phyloP scores from a whole-genome alignment of 1,140 invertebrate genomes.

The Drosophila parabipectinata region DNA sequence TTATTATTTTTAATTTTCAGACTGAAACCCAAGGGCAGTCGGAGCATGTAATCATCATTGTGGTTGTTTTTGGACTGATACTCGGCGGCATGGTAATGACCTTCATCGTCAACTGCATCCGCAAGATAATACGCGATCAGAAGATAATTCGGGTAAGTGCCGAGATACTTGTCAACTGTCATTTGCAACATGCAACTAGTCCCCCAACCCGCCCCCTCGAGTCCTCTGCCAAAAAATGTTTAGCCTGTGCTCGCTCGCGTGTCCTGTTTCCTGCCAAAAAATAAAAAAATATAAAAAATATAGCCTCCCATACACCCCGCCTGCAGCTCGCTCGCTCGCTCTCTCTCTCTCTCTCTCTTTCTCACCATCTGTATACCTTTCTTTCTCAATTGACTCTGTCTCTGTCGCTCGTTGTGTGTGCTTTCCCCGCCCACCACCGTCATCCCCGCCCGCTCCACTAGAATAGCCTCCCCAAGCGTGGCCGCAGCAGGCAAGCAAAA shows the following conservation, averaged over 20 bases:
- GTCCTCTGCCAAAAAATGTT: conserved; percentile 7
- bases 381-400: neutral
- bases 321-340: conserved; percentile 33
- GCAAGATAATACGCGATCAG: conserved; percentile 93
- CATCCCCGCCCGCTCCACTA: neutral
- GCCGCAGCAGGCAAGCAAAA: conserved; percentile 33
- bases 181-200: neutral
- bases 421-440: conserved; percentile 34
- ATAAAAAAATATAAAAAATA: neutral
- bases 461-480: conserved; percentile 37
- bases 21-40: conserved; percentile 50
- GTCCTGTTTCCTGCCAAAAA: neutral
- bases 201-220: neutral
- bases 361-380: conserved; percentile 2
- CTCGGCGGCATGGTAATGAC: conserved; percentile 94
- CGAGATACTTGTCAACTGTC: conserved; percentile 2
- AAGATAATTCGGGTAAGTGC: conserved; percentile 91
- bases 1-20: conserved; percentile 35
- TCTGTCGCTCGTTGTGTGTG: conserved; percentile 57
- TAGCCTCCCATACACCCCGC: conserved; percentile 9
- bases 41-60: conserved; percentile 93
- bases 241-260: too few relatives aligned
- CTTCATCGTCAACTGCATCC: conserved; percentile 93
- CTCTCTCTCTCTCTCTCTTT: conserved; percentile 7
- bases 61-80: conserved; percentile 94